Evolutionary conservation across 1,140 invertebrate genomes (phyloP), one percentile per base, ranked within the genome.

Genomic region (Eueides isabella): DNA sequence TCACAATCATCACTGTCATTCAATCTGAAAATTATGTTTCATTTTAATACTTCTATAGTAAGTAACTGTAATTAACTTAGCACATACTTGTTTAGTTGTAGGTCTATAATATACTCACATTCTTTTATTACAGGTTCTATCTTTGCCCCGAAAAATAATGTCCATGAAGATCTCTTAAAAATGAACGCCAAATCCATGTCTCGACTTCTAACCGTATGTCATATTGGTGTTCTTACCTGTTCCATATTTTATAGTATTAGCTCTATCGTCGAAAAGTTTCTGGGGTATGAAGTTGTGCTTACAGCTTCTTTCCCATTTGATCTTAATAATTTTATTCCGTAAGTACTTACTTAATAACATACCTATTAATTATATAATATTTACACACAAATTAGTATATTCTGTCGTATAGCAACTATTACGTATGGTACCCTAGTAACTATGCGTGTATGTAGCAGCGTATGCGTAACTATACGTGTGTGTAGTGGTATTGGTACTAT

Each of bases 261-360:
- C 44, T 88, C 85, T 1, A 16, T 90, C 2, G 75, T 88, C 4
- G 88, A 87, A 23, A 80, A 76, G 33, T 74, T 77, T 19, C 62
- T 84, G 26, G 83, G 84, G 0, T 63, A 83, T 62, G 76, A 83
- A 14, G 86, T 82, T 3, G 63, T 81, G 28, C 81, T 91, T 19
- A 84, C 85, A n/a, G 87, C 79, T 5, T 89, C 88, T 71, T 77
- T 91, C 41, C 87, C 89, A 33, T 89, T 88, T 62, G 83, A 89
- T 64, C 86, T 85, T 2, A 79, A 61, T 11, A 23, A 66, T 0
- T 73, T 82, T 16, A 74, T 74, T 11, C 55, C 67, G 89, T 91
- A 75, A 84, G 87, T 84, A 63, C 29, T n/a, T n/a, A 1, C 14
- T n/a, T 44, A 44, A n/a, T n/a, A 6, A 44, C 4, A n/a, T 41